phyloP scores from a whole-genome alignment of 2,888 invertebrate genomes.

The Oscheius myriophilus region DNA sequence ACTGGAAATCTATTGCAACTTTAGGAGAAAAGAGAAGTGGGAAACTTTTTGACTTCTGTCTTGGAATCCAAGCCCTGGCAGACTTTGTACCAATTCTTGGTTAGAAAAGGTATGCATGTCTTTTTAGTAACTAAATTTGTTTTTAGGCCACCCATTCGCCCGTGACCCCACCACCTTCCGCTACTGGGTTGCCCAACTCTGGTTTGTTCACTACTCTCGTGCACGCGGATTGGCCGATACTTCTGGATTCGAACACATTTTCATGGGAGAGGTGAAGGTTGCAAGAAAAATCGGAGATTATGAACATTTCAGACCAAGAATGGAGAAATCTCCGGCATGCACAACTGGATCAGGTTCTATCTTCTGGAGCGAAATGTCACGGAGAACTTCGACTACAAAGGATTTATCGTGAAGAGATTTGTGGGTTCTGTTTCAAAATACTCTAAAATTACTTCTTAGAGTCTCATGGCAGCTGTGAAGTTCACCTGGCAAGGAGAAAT shows the following conservation, averaged over 20 bases:
- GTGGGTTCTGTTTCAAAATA: constrained; percentile 50
- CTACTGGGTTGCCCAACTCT: constrained; percentile 69
- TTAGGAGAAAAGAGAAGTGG: constrained; percentile 78
- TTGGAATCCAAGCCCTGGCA: constrained; percentile 83
- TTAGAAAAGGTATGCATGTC: constrained; percentile 44
- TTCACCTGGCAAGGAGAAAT: constrained; percentile 58
- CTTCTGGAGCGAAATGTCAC: constrained; percentile 74
- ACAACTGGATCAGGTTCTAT: constrained; percentile 89
- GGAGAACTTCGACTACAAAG: constrained; percentile 75
- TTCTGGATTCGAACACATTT: constrained; percentile 91
- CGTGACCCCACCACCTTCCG: constrained; percentile 49
- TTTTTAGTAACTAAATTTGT: constrained; percentile 25
- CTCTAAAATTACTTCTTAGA: constrained; percentile 37
- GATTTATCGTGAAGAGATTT: constrained; percentile 67
- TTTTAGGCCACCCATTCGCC: constrained; percentile 61
- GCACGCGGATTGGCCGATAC: constrained; percentile 81
- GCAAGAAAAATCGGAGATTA: neutral
- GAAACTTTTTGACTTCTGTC: constrained; percentile 82
- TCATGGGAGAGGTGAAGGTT: constrained; percentile 81
- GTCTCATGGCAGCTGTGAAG: constrained; percentile 62
- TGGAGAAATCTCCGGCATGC: constrained; percentile 80
- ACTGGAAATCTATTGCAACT: no score
- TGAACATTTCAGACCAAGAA: constrained; percentile 75
- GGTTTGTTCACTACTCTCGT: constrained; percentile 82
- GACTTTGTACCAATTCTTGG: constrained; percentile 78